Evolutionary conservation across 2,888 invertebrate species (phyloP), one percentile per base, ranked within the genome.

Genomic region (Petrolisthes manimaculis): DNA sequence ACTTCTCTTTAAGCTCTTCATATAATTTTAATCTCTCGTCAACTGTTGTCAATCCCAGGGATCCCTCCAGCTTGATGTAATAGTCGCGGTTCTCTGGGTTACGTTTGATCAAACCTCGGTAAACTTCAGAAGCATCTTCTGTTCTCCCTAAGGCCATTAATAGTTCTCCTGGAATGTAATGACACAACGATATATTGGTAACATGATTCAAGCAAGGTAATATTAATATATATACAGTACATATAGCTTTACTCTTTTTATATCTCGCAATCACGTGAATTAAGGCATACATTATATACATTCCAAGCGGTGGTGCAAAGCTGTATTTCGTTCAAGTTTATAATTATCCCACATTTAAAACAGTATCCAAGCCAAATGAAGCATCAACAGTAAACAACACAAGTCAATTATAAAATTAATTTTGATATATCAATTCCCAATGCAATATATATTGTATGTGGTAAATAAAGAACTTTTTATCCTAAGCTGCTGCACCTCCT

Each of bases 31-130:
- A 95, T 92, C 96, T 96, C 91, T 96, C 96, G 90, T 96, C 96
- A 88, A 95, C 94, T 90, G 95, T 94, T 21, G 91, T 94, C 90
- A 97, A 95, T 93, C 96, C 95, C 92, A 96, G 95, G 80, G 99
- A 97, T 93, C 96, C 95, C 93, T 98, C 96, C 92, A 98, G 94
- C 93, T 96, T 97, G 92, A 95, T 94, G 93, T 99, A 99, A 94
- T 99, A 99, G 92, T 95, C 95, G 92, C 96, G 96, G 93, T 99
- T 99, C 93, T 99, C 99, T 12, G 98, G 98, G 94, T 99, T 99
- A 92, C 99, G 95, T 92, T 95, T 95, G 91, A 99, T 95, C 91
- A 99, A 94, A 91, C 96, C 96, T 92, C 96, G 95, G 93, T 97
- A 99, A 86, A 98, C 95, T 86, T 95, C 94, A 92, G 95, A 96